A percentile compares a stretch with the other conserved stretches of the same genome.
Conservation (phyloP, 2,888 invertebrate genomes). For the Aquatica leii region DNA sequence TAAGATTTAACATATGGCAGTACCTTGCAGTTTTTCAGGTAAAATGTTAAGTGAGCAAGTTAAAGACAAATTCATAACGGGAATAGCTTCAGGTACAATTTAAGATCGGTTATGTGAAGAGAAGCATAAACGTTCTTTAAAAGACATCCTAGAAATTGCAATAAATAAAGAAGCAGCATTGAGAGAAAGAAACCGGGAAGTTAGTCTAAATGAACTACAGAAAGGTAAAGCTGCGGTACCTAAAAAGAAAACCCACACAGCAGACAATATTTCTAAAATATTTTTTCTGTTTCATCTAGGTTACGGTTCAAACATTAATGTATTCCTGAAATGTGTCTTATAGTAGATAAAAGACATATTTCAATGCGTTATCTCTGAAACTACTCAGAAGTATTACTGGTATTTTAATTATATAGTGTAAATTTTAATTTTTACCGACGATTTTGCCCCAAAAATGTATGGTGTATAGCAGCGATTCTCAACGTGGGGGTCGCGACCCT, state of each 20-base stretch:
- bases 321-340: too few species aligned
- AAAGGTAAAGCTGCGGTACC: neutral
- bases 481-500: too few species aligned
- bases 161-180: neutral
- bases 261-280: too few species aligned
- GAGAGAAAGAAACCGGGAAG: neutral
- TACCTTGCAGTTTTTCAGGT: conserved; percentile 1
- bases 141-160: neutral
- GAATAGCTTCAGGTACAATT: neutral
- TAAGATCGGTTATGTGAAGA: conserved; percentile 13
- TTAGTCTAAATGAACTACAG: neutral
- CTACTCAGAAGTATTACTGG: too few species aligned
- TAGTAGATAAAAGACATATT: too few species aligned
- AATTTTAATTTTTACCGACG: too few species aligned
- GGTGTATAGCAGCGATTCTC: too few species aligned
- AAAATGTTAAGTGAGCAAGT: neutral
- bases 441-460: too few species aligned
- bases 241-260: too few species aligned
- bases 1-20: neutral
- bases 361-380: conserved; percentile 25
- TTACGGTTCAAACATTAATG: too few species aligned
- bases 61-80: conserved; percentile 4
- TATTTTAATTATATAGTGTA: too few species aligned
- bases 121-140: neutral
- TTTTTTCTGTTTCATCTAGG: too few species aligned